Percentiles rank a stretch among this genome's conserved stretches.
Conservation (phyloP, 1,140 invertebrate genomes). For the Hypsibius dujardini region DNA sequence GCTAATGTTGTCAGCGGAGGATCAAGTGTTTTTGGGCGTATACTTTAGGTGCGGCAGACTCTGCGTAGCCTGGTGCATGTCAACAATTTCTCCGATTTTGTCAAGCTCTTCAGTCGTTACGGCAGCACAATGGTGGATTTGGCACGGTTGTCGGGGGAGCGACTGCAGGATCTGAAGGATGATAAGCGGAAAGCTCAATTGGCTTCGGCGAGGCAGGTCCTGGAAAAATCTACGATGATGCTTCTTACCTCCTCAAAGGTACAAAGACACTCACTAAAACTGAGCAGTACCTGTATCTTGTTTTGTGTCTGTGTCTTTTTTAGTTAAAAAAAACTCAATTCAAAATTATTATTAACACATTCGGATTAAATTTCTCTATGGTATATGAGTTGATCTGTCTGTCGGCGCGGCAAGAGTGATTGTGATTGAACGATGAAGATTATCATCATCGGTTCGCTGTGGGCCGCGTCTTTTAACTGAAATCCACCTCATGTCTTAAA, state of each 20-base stretch:
- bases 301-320: no score
- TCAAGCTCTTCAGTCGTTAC: conserved; percentile 93
- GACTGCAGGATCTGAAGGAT: conserved; percentile 62
- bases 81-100: conserved; percentile 93
- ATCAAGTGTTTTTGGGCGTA: background rate
- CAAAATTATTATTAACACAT: no score
- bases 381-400: no score
- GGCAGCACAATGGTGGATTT: conserved; percentile 95
- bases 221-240: conserved; percentile 95
- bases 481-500: no score
- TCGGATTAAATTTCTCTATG: no score
- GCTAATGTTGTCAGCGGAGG: conserved; percentile 12
- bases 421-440: no score
- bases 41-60: conserved; percentile 33
- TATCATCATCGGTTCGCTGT: no score
- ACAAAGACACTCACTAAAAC: conserved; percentile 20
- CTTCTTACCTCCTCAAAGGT: conserved; percentile 88
- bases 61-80: conserved; percentile 59
- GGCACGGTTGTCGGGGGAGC: conserved; percentile 61
- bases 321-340: no score
- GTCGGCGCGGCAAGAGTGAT: no score
- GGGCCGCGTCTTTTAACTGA: no score
- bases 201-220: conserved; percentile 72
- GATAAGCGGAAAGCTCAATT: conserved; percentile 84
- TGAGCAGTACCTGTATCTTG: no score